Evolutionary conservation across 2,113 vertebrate genomes (phyloP), one percentile per base, ranked within the genome.

Genomic region (Oncorhynchus masou): DNA sequence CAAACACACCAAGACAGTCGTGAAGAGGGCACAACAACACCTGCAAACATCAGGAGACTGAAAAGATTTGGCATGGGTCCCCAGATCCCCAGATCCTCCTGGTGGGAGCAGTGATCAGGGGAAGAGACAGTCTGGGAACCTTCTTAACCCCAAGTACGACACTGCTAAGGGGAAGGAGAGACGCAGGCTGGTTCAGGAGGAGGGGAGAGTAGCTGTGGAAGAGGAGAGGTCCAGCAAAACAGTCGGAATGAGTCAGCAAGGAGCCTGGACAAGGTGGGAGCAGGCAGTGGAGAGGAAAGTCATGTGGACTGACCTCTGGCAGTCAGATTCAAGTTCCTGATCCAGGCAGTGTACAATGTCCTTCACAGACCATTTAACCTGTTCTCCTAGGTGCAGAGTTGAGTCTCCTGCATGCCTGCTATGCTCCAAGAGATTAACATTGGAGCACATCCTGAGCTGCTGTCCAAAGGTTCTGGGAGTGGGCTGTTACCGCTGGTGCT

Each of bases 201-300:
- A 77, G 22, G 31, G 69, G 20, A 6, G 49, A n/a, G 29, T 67
- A 51, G 8, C 19, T 16, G 12, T 11, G 39, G 29, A 75, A 24
- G 64, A 68, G 7, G 48, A 29, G 65, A 22, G 66, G 5, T 11
- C 22, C 57, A 65, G 69, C 31, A 71, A 27, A 27, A 51, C 20
- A n/a, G 70, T 78, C 5, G 24, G 60, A 3, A 73, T 68, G 64
- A 20, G 31, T 4, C 71, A 67, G 48, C 51, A 74, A 57, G 70
- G 60, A n/a, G 60, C 39, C 19, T 66, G 76, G 65, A 75, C 24
- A 29, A 75, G 39, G 51, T 3, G 5, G 4, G 51, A 31, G 29
- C 29, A 31, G 29, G 29, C 29, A 31, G 29, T 31, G 29, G 29
- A 31, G 4, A 31, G 29, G 29, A 31, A 31, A 5, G 29, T 31